A percentile compares a stretch with the other conserved stretches of the same genome.
These are phyloP conservation scores for Lethrus apterus DNA, from an alignment of 1,140 invertebrate genomes.

Conservation along the genomic window DNA sequence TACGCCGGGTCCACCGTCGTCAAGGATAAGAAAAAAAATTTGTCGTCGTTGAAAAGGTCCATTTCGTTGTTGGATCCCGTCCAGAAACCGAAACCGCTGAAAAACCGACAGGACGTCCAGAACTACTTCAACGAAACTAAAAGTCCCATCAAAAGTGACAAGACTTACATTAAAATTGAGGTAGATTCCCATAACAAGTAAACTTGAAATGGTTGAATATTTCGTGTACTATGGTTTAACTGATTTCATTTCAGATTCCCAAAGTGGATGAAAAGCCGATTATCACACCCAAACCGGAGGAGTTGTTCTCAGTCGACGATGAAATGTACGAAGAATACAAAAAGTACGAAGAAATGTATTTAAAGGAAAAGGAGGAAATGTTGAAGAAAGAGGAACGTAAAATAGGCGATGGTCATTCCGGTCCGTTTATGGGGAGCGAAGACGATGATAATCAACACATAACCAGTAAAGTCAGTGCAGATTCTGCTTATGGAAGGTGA, in stretches of 20 bases:
- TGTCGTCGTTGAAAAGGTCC: constrained; percentile 24
- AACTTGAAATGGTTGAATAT: not conserved
- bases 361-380: constrained; percentile 36
- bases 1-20: not conserved
- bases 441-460: constrained; percentile 12
- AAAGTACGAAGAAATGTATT: constrained; percentile 44
- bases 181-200: not conserved
- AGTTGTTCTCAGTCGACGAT: constrained; percentile 34
- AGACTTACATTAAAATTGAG: not conserved
- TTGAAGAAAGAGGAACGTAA: constrained; percentile 12
- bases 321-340: constrained; percentile 45
- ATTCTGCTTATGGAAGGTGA: constrained; percentile 66
- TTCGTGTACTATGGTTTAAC: not conserved
- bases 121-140: constrained; percentile 24
- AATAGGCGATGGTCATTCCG: constrained; percentile 3
- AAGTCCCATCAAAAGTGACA: constrained; percentile 8
- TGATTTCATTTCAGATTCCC: not conserved
- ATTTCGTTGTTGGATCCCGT: constrained; percentile 24
- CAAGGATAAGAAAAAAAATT: constrained; percentile 21
- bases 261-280: not conserved
- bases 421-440: not conserved
- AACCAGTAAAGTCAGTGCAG: constrained; percentile 31
- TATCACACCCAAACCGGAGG: constrained; percentile 22
- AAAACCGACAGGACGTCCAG: constrained; percentile 28
- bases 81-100: constrained; percentile 22